phyloP scores from a whole-genome alignment of 2,113 vertebrate genomes.

The Triplophysa tibetana region DNA sequence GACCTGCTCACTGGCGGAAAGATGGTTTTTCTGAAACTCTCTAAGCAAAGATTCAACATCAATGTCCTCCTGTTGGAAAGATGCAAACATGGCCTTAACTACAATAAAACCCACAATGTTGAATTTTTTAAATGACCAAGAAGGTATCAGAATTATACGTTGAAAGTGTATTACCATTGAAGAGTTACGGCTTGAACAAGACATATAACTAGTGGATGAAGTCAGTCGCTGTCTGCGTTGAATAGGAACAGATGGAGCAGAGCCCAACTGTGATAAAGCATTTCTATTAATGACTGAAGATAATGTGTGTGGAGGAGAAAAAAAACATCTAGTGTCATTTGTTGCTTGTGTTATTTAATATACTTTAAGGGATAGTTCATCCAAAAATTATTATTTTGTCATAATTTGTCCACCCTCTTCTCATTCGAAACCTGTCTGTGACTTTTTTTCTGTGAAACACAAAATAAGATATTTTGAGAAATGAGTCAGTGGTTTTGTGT shows the following conservation, averaged over 20 bases:
- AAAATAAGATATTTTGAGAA: too few species aligned
- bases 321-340: background rate
- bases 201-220: background rate
- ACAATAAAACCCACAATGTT: background rate
- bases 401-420: too few species aligned
- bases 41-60: conserved; percentile 40
- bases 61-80: conserved; percentile 36
- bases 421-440: too few species aligned
- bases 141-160: background rate
- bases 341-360: too few species aligned
- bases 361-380: too few species aligned
- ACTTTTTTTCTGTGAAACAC: too few species aligned
- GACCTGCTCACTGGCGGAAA: conserved; percentile 6
- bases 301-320: background rate
- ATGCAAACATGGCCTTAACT: background rate
- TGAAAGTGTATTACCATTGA: conserved; percentile 35
- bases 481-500: too few species aligned
- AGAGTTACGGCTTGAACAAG: background rate
- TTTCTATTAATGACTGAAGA: background rate
- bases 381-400: too few species aligned
- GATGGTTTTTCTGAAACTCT: conserved; percentile 39
- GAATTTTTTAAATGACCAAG: background rate
- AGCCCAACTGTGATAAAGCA: background rate
- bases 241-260: background rate
- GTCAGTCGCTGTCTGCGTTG: conserved; percentile 8